Conservation (phyloP, 2,797 vertebrate genomes). For the Tadarida brasiliensis region DNA sequence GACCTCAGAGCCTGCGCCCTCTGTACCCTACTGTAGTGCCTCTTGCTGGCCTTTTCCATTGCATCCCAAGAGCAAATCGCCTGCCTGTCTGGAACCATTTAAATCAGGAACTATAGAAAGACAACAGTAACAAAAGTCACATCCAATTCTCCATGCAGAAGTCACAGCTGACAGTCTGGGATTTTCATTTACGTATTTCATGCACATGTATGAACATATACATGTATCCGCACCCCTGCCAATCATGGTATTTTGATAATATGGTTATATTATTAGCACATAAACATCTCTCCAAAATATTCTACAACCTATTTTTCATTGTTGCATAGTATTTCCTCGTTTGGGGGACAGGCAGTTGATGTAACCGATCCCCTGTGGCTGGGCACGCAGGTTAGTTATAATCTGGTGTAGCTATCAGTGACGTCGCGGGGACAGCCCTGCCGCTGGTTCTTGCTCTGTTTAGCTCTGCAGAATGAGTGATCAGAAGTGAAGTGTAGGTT, state of each 20-base stretch:
- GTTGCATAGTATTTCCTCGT: not conserved
- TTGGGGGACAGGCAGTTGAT: not conserved
- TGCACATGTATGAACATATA: not conserved
- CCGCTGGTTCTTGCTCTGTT: not conserved
- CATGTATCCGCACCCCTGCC: not conserved
- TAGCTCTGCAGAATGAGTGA: not conserved
- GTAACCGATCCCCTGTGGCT: not conserved
- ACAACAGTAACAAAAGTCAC: not conserved
- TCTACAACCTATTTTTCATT: not conserved
- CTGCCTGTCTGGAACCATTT: not conserved
- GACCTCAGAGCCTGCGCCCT: not conserved
- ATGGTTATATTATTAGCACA: not conserved
- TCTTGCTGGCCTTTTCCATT: not conserved
- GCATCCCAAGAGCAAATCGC: not conserved
- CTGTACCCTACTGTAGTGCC: rapidly evolving
- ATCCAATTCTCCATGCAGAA: not conserved
- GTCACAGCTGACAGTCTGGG: not conserved
- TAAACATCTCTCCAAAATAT: not conserved
- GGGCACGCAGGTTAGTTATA: not conserved
- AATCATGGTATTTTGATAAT: not conserved
- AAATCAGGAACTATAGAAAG: not conserved
- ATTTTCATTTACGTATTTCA: not conserved
- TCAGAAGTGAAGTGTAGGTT: not conserved
- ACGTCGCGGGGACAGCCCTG: rapidly evolving
- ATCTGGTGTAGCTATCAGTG: not conserved